Evolutionary conservation across 2,888 invertebrate genomes (phyloP).

Genomic region (Uropetala carovei): DNA sequence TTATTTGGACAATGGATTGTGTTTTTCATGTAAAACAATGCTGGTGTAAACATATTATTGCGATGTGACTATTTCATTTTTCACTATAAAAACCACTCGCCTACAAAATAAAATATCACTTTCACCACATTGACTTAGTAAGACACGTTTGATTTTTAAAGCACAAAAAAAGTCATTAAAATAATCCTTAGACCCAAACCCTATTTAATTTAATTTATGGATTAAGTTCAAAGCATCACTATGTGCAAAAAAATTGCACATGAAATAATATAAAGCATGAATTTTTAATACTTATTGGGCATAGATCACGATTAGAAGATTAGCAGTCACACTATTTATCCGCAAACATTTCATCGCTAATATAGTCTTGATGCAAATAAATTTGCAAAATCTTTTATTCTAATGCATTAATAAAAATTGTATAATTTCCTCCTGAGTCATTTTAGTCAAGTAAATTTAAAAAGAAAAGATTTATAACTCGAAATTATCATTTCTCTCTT

Average conservation of each 20-base stretch:
- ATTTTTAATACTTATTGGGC: not conserved
- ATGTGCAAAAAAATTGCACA: not conserved
- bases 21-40: not conserved
- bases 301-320: not conserved
- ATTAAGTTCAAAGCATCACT: slow-evolving; percentile 4
- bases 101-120: slow-evolving; percentile 35
- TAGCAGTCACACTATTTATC: not conserved
- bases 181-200: slow-evolving; percentile 3
- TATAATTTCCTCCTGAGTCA: not conserved
- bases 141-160: not conserved
- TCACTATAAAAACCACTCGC: not conserved
- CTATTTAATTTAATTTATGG: not conserved
- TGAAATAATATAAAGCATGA: not conserved
- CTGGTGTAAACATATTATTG: not conserved
- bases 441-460: not conserved
- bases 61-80: not conserved
- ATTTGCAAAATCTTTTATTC: not conserved
- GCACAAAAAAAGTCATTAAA: not conserved
- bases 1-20: not conserved
- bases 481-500: slow-evolving; percentile 72
- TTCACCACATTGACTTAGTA: slow-evolving; percentile 13
- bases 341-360: not conserved
- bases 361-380: not conserved
- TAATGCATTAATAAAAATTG: not conserved
- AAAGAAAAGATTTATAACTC: slow-evolving; percentile 27